Evolutionary conservation across 2,888 invertebrate species (phyloP), one percentile per base, ranked within the genome.

Genomic region (Anticlea derivata): DNA sequence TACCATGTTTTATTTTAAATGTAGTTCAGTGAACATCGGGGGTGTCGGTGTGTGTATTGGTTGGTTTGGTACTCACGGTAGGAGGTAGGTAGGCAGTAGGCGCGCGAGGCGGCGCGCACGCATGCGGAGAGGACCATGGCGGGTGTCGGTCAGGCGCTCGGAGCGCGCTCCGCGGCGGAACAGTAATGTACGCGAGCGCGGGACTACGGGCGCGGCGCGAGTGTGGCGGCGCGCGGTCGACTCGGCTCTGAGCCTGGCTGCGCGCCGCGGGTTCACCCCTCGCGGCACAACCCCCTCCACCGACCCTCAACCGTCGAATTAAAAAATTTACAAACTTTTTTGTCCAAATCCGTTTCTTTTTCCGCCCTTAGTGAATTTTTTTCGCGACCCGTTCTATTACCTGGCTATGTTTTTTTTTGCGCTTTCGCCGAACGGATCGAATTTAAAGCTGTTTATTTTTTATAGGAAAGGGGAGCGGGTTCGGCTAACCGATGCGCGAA

Each of bases 311-410:
- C 78, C 75, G 74, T 70, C 77, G 85, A 86, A 88, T 89, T 86
- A 80, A 82, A 84, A 71, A 76, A 80, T 81, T 74, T 62, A 54
- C 46, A 68, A 75, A 83, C 82, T 87, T 89, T 87, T 89, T 89
- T 88, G 70, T 83, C 60, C 68, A 75, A 90, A 88, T 89, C 87
- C 86, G 86, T 87, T 88, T 83, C 88, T 90, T 89, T 84, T 91
- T 87, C 86, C 86, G 81, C 88, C 88, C 87, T 84, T 87, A 81
- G 87, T 86, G 86, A 83, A 78, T 89, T 91, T 91, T 91, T 91
- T 91, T 85, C 80, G 83, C 78, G 76, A 73, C 65, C 78, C 81
- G 80, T 86, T 83, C 86, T 84, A 85, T 88, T 91, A 91, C 91
- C 91, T 91, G 91, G 60, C 83, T 86, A 81, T 82, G 81, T 72